Conservation (phyloP, 2,797 vertebrate species). For the Eutrigla gurnardus region DNA sequence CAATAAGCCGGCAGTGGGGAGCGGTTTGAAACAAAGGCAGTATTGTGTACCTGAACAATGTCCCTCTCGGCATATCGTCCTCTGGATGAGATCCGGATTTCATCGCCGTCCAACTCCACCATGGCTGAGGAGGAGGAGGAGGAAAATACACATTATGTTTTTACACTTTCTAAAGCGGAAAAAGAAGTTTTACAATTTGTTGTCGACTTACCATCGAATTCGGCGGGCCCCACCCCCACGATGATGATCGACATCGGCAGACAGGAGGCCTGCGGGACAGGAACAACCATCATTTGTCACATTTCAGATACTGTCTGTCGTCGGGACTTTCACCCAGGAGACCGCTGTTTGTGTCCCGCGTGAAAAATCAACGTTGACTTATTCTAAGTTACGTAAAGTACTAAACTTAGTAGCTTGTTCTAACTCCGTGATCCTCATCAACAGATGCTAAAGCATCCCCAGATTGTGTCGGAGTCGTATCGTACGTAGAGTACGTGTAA, state of each 20-base stretch:
- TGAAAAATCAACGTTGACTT: neutral
- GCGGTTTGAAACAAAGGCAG: neutral
- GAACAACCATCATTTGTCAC: neutral
- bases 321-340: neutral
- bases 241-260: conserved; percentile 99
- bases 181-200: neutral
- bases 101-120: conserved; percentile 96
- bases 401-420: neutral
- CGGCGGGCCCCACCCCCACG: conserved; percentile 96
- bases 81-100: conserved; percentile 95
- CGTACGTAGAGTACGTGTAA: neutral
- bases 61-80: conserved; percentile 96
- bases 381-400: neutral
- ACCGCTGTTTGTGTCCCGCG: neutral
- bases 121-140: conserved; percentile 86
- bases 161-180: neutral
- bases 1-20: neutral
- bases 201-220: conserved; percentile 93
- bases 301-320: too few relatives aligned
- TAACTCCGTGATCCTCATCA: neutral
- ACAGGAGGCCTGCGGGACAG: conserved; percentile 83
- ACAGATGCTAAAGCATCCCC: too few relatives aligned
- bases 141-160: neutral
- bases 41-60: conserved; percentile 92
- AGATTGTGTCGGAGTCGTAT: neutral